Evolutionary conservation across 2,113 vertebrate species (phyloP).

Genomic region (Pampusana beccarii): DNA sequence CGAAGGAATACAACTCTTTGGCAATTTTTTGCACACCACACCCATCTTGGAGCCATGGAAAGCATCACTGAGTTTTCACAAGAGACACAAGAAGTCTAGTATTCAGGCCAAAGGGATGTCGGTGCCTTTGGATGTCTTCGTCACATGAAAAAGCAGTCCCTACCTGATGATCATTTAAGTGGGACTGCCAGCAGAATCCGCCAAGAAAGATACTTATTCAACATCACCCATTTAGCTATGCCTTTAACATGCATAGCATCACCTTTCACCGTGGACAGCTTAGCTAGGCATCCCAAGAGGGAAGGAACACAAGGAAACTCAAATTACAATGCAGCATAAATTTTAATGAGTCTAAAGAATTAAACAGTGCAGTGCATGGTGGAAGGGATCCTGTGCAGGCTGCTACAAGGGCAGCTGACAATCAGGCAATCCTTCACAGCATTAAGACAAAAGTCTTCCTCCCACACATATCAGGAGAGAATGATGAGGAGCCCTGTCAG

Average conservation of each 20-base stretch:
- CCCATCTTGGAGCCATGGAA: too few species aligned
- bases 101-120: too few species aligned
- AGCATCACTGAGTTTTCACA: too few species aligned
- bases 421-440: neutral
- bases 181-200: too few species aligned
- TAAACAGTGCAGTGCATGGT: neutral
- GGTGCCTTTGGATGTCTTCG: too few species aligned
- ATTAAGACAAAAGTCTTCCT: neutral
- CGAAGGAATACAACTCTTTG: too few species aligned
- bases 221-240: too few species aligned
- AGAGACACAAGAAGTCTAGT: too few species aligned
- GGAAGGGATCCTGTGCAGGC: neutral
- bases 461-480: neutral
- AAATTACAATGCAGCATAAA: neutral
- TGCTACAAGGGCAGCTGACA: neutral
- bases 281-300: neutral
- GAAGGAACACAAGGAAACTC: neutral
- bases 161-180: too few species aligned
- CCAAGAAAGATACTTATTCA: too few species aligned
- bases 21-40: too few species aligned
- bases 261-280: rapidly evolving
- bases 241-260: neutral
- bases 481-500: rapidly evolving
- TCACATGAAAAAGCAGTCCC: too few species aligned
- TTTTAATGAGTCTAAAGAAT: neutral